A percentile compares a stretch with the other conserved stretches of the same genome.
Conservation (phyloP, 2,113 vertebrate genomes). For the Peucedramus taeniatus region DNA sequence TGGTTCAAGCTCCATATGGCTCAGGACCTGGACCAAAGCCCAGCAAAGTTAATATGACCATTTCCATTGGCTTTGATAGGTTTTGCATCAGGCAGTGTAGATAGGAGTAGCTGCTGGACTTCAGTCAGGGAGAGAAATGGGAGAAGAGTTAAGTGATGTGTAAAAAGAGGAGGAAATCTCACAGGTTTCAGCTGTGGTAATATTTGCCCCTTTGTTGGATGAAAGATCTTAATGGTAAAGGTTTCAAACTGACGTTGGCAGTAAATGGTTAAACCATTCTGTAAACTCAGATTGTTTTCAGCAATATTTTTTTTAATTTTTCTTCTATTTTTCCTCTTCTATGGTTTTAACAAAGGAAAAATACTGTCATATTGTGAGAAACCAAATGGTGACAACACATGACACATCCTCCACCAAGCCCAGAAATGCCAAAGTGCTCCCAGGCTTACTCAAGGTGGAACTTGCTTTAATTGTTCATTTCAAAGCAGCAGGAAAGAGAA, state of each 20-base stretch:
- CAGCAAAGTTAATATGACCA: conserved; percentile 4
- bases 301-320: too few relatives aligned
- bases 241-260: background rate
- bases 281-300: background rate
- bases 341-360: background rate
- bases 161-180: background rate
- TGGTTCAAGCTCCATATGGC: conserved; percentile 15
- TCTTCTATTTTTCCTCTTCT: background rate
- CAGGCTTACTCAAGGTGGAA: background rate
- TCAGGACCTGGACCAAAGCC: conserved; percentile 45
- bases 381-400: background rate
- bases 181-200: background rate
- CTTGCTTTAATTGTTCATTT: conserved; percentile 51
- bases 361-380: background rate
- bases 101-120: background rate
- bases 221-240: background rate
- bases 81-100: background rate
- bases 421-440: background rate
- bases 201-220: background rate
- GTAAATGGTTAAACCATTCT: background rate
- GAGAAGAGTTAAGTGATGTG: background rate
- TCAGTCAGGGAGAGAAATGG: background rate
- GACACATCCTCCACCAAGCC: background rate
- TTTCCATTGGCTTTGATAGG: conserved; percentile 15
- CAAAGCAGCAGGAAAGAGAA: conserved; percentile 59